Percentiles rank a stretch among this genome's conserved stretches.
phyloP scores from a whole-genome alignment of 2,888 invertebrate species.

The Pantelozetes paolii region DNA sequence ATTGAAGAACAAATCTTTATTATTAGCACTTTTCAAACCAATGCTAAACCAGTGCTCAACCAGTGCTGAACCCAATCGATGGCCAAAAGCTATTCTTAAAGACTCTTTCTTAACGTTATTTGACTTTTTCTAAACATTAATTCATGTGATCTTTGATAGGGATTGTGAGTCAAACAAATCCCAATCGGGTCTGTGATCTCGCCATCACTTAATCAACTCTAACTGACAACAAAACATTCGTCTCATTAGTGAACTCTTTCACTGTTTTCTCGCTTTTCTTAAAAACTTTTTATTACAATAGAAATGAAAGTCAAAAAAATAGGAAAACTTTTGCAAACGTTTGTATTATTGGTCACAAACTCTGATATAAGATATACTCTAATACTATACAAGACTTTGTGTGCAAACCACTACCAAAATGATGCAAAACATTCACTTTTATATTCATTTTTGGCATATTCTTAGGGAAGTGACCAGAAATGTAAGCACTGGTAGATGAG shows the following conservation, averaged over 20 bases:
- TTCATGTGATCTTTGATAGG: slow-evolving; percentile 24
- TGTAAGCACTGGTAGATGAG: not conserved
- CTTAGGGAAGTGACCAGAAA: slow-evolving; percentile 21
- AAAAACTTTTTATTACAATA: slow-evolving; percentile 18
- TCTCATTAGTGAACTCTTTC: slow-evolving; percentile 22
- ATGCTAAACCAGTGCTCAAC: too few species aligned
- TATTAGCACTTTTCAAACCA: too few species aligned
- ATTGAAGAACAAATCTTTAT: slow-evolving; percentile 31
- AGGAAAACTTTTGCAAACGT: not conserved
- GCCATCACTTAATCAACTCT: slow-evolving; percentile 30
- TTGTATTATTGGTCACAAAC: too few species aligned
- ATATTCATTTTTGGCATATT: slow-evolving; percentile 30
- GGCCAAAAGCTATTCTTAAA: slow-evolving; percentile 17
- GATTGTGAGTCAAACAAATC: slow-evolving; percentile 2
- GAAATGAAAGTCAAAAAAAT: not conserved
- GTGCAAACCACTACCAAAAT: not conserved
- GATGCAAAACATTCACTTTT: not conserved
- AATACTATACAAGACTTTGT: too few species aligned
- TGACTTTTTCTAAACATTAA: slow-evolving; percentile 10
- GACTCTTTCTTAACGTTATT: not conserved
- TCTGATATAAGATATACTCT: too few species aligned
- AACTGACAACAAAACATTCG: slow-evolving; percentile 4
- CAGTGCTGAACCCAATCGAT: not conserved
- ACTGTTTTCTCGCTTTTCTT: slow-evolving; percentile 20
- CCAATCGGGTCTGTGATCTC: slow-evolving; percentile 6